phyloP scores from a whole-genome alignment of 2,797 vertebrate species.

The Eospalax fontanierii region DNA sequence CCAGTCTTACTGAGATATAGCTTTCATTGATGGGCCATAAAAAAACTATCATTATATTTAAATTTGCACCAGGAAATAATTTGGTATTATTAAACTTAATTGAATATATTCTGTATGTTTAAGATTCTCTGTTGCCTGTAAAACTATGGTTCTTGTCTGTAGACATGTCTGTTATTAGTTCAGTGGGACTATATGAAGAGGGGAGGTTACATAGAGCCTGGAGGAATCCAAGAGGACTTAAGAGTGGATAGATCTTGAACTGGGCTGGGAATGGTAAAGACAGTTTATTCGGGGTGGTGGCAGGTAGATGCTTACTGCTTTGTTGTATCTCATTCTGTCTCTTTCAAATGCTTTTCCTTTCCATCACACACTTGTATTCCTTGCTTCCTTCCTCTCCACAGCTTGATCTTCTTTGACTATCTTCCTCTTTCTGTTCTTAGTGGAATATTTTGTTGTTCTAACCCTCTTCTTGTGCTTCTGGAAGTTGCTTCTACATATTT shows the following conservation, averaged over 20 bases:
- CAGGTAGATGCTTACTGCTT: background rate
- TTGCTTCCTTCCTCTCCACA: background rate
- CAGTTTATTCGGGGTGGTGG: background rate
- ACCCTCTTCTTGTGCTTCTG: conserved; percentile 46
- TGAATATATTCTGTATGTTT: too few species aligned
- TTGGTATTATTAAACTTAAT: conserved; percentile 45
- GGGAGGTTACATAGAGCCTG: conserved; percentile 40
- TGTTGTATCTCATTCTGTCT: conserved; percentile 2
- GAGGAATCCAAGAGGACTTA: conserved; percentile 4
- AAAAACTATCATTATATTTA: conserved; percentile 38
- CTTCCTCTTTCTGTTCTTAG: conserved; percentile 34
- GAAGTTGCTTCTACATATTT: conserved; percentile 45
- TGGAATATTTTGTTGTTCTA: conserved; percentile 62
- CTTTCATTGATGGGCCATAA: conserved; percentile 49
- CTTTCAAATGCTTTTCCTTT: conserved; percentile 35
- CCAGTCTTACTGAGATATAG: background rate
- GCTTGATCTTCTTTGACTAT: conserved; percentile 46
- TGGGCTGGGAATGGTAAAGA: conserved; percentile 36
- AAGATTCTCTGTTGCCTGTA: conserved; percentile 27
- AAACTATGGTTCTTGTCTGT: conserved; percentile 35
- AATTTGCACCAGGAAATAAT: conserved; percentile 41
- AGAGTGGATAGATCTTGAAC: conserved; percentile 19
- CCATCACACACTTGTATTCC: background rate
- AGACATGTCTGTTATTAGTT: conserved; percentile 33
- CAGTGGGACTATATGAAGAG: conserved; percentile 4